Base-by-base conservation (phyloP, 2,797 vertebrate genomes). In the Sebastes paucispinis region DNA sequence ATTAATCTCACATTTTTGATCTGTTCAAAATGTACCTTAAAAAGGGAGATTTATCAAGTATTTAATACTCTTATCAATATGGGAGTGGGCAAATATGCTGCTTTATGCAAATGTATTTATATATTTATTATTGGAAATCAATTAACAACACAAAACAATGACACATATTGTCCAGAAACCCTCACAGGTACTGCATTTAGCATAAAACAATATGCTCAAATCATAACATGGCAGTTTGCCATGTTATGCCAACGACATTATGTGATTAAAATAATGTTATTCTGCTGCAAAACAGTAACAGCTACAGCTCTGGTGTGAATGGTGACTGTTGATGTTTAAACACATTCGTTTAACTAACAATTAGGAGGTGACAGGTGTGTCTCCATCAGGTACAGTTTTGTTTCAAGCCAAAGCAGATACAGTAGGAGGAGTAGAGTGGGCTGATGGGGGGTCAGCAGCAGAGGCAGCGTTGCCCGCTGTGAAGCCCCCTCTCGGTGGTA, bases 401-500 rank as follows among this genome's bases (percentile, higher is more conserved):
- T 58, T 52, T 4, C 22, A 32, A 77, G 13, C 50, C 62, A 58
- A 4, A 7, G 29, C 39, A 60, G 60, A 75, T 67, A 22, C 57
- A 73, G 62, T 6, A 24, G n/a, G 55, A 16, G 27, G 29, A 64
- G 43, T 13, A 36, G 34, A 39, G 6, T n/a, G 36, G 24, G 43
- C 52, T 69, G 59, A 39, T 32, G 66, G 64, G 68, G 65, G 79
- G 63, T 79, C 69, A 54, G 55, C 59, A 34, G 47, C 25, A 80
- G 80, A 55, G 67, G 78, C 67, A 62, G 64, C 29, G 24, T 27
- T 27, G 55, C 29, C 43, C 24, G 22, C 12, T 59, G 73, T 79
- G 79, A 82, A 84, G 87, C 72, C 85, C 83, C 85, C 74, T 81
- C 11, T 81, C 11, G 29, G 71, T 65, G 69, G 81, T 81, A 87